These are phyloP conservation scores for Scaptomyza caliginosa DNA, from an alignment of 2,888 invertebrate species.

Conservation along the genomic window DNA sequence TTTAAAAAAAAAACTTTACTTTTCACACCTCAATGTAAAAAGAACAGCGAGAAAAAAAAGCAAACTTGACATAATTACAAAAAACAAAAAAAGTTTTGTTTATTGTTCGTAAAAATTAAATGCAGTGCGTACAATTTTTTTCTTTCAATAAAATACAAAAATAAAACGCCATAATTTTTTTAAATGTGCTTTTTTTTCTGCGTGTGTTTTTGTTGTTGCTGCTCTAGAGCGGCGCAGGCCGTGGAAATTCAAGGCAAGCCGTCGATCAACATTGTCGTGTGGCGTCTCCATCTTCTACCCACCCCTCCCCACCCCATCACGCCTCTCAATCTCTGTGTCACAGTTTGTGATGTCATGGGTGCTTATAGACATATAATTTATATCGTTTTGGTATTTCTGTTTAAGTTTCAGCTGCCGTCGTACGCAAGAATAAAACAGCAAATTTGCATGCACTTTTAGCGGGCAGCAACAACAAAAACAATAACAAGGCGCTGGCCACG, in stretches of 20 bases:
- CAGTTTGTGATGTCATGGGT: constrained; percentile 61
- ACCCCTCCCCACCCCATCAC: background rate
- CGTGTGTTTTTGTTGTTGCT: constrained; percentile 6
- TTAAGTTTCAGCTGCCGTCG: constrained; percentile 31
- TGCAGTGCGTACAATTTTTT: constrained; percentile 73
- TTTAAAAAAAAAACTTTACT: constrained; percentile 34
- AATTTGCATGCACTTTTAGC: constrained; percentile 62
- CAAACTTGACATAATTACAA: constrained; percentile 76
- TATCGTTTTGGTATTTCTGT: constrained; percentile 18
- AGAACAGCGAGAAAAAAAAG: constrained; percentile 47
- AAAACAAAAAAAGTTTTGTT: constrained; percentile 47
- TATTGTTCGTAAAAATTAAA: constrained; percentile 26
- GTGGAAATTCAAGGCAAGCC: constrained; percentile 59
- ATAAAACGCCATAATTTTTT: constrained; percentile 65
- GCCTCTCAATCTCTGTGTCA: constrained; percentile 15
- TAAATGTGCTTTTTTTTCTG: constrained; percentile 34
- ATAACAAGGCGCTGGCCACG: constrained; percentile 39
- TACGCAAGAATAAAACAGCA: constrained; percentile 38
- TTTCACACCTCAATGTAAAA: constrained; percentile 49
- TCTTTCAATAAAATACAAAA: constrained; percentile 37
- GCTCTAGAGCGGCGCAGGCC: constrained; percentile 13
- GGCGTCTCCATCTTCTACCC: constrained; percentile 23
- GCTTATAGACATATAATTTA: constrained; percentile 60
- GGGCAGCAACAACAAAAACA: constrained; percentile 13
- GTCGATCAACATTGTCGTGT: constrained; percentile 51